Percentiles rank a stretch among this genome's conserved stretches.
Evolutionary conservation across 2,888 invertebrate genomes (phyloP).

Genomic region (Orchesella flavescens): DNA sequence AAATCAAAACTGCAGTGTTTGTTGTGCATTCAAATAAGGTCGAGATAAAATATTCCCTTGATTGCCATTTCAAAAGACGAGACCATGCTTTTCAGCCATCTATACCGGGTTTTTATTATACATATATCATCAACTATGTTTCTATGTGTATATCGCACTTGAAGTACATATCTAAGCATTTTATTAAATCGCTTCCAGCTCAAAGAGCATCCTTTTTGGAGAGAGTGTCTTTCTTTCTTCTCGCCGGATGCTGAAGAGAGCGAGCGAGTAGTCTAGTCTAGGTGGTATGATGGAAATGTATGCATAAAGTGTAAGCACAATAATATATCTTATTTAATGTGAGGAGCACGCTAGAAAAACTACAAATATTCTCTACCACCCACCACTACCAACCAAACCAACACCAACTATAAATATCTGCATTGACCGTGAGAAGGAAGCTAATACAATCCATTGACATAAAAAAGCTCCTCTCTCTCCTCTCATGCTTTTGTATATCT

Average conservation of each 20-base stretch:
- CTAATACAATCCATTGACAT: constrained; percentile 33
- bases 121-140: background rate
- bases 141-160: too few relatives aligned
- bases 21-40: constrained; percentile 67
- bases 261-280: too few relatives aligned
- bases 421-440: background rate
- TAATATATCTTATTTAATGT: constrained; percentile 46
- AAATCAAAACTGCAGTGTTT: constrained; percentile 67
- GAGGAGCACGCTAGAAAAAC: background rate
- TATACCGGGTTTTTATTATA: background rate
- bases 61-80: constrained; percentile 61
- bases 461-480: background rate
- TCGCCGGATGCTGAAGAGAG: background rate
- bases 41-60: constrained; percentile 68
- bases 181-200: constrained; percentile 43
- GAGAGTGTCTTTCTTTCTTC: background rate
- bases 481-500: constrained; percentile 32
- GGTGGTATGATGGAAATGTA: background rate
- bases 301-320: background rate
- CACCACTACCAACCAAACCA: background rate
- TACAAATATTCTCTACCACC: background rate
- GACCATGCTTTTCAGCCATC: constrained; percentile 16
- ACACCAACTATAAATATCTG: constrained; percentile 21
- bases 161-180: background rate
- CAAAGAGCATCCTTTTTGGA: constrained; percentile 8